Percentiles rank a stretch among this genome's conserved stretches.
These are phyloP conservation scores for Rhingia rostrata DNA, from an alignment of 2,888 invertebrate species.

Conservation along the genomic window DNA sequence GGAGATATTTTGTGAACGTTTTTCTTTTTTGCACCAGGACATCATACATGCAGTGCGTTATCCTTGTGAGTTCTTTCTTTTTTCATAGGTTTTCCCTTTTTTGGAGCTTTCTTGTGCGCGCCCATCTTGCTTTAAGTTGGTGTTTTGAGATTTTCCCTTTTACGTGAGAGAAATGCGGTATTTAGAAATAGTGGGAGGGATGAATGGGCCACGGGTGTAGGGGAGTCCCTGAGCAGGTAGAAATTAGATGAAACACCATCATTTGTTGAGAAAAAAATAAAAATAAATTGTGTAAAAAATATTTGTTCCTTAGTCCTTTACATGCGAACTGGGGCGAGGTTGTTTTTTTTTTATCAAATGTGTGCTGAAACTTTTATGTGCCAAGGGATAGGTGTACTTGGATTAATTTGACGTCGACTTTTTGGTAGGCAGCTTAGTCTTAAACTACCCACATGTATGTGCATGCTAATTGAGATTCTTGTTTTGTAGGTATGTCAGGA, in stretches of 20 bases:
- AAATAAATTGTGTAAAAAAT: not conserved
- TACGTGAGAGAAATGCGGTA: constrained; percentile 71
- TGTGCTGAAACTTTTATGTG: constrained; percentile 52
- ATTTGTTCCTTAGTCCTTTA: no score
- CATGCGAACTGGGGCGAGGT: constrained; percentile 23
- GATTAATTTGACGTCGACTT: not conserved
- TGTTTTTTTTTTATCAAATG: constrained; percentile 23
- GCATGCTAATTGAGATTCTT: no score
- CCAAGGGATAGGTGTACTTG: not conserved
- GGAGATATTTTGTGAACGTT: constrained; percentile 58
- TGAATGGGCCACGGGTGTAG: not conserved
- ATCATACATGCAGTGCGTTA: constrained; percentile 51
- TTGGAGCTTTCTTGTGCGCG: constrained; percentile 9
- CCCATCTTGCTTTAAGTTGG: constrained; percentile 57
- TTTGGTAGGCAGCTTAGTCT: not conserved
- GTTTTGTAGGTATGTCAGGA: no score
- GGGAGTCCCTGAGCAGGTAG: constrained; percentile 24
- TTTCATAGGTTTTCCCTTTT: not conserved
- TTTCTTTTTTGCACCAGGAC: constrained; percentile 21
- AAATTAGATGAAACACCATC: constrained; percentile 57
- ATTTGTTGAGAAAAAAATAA: constrained; percentile 14
- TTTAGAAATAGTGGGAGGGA: constrained; percentile 22
- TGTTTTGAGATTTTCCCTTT: constrained; percentile 59
- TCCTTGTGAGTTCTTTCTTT: constrained; percentile 37
- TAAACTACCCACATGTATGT: no score